A percentile compares a stretch with the other conserved stretches of the same genome.
These are phyloP conservation scores for Volucella inanis DNA, from an alignment of 2,888 invertebrate genomes.

Conservation along the genomic window DNA sequence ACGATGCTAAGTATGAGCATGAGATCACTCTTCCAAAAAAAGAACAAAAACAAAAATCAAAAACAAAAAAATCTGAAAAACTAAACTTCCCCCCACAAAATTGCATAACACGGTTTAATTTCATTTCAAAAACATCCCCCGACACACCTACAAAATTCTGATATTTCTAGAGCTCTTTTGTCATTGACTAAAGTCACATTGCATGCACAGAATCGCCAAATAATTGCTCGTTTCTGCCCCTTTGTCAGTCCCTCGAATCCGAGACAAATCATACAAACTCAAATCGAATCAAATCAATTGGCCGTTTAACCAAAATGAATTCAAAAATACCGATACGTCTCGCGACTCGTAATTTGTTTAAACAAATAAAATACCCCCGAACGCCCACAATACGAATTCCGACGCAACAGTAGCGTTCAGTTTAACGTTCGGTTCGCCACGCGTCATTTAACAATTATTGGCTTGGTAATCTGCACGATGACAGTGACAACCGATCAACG, in stretches of 20 bases:
- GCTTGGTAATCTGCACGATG: constrained; percentile 45
- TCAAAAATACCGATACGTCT: neutral
- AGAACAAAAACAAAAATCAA: neutral
- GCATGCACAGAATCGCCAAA: constrained; percentile 21
- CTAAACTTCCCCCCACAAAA: constrained; percentile 18
- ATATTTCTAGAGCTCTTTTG: constrained; percentile 27
- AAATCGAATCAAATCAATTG: constrained; percentile 47
- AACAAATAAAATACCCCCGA: constrained; percentile 41
- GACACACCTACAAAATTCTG: constrained; percentile 17
- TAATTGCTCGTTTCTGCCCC: neutral
- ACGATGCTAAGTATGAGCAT: constrained; percentile 7
- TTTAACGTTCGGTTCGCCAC: constrained; percentile 35
- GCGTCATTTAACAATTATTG: constrained; percentile 62
- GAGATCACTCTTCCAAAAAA: constrained; percentile 23
- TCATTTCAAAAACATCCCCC: constrained; percentile 5
- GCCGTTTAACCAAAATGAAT: constrained; percentile 19
- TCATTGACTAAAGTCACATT: constrained; percentile 32
- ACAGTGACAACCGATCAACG: neutral
- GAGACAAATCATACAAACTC: neutral
- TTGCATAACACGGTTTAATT: constrained; percentile 51
- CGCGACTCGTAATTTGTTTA: constrained; percentile 49
- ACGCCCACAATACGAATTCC: neutral
- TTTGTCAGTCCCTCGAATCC: neutral
- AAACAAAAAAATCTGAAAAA: no score
- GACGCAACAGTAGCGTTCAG: neutral